These are phyloP conservation scores for Onthophagus sagittarius DNA, from an alignment of 2,888 invertebrate genomes.

Conservation along the genomic window DNA sequence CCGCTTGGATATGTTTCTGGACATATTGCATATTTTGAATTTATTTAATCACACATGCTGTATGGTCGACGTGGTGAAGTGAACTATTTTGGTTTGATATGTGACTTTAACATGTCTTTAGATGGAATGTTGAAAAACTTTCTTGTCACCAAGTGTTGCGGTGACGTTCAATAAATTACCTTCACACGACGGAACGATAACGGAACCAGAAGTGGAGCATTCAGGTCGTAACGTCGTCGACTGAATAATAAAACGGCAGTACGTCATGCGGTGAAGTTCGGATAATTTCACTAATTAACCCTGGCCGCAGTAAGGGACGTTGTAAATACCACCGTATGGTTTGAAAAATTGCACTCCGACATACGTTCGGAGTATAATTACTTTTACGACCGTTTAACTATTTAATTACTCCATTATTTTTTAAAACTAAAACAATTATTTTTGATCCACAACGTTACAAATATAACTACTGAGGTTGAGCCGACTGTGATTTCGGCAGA, in stretches of 20 bases:
- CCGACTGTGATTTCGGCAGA: too few species aligned
- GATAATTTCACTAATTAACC: conserved; percentile 9
- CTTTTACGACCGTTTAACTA: neutral
- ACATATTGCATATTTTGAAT: neutral
- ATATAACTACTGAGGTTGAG: too few species aligned
- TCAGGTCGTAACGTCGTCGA: conserved; percentile 1
- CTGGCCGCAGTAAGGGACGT: neutral
- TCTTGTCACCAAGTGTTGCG: neutral
- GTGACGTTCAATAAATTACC: conserved; percentile 5
- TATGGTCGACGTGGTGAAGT: too few species aligned
- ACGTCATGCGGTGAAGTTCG: conserved; percentile 4
- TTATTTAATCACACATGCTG: too few species aligned
- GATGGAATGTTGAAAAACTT: neutral
- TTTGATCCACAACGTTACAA: too few species aligned
- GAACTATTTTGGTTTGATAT: too few species aligned
- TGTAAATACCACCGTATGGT: neutral
- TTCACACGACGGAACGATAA: conserved; percentile 2
- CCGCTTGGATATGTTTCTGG: neutral
- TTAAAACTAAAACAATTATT: neutral
- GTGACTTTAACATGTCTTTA: neutral
- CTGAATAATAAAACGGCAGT: conserved; percentile 10
- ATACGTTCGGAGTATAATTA: neutral
- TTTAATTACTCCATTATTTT: neutral
- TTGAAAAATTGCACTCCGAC: neutral
- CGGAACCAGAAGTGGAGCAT: conserved; percentile 8